Percentiles rank a stretch among this genome's conserved stretches.
These are phyloP conservation scores for Ophiodon elongatus DNA, from an alignment of 2,113 vertebrate genomes.

Conservation along the genomic window DNA sequence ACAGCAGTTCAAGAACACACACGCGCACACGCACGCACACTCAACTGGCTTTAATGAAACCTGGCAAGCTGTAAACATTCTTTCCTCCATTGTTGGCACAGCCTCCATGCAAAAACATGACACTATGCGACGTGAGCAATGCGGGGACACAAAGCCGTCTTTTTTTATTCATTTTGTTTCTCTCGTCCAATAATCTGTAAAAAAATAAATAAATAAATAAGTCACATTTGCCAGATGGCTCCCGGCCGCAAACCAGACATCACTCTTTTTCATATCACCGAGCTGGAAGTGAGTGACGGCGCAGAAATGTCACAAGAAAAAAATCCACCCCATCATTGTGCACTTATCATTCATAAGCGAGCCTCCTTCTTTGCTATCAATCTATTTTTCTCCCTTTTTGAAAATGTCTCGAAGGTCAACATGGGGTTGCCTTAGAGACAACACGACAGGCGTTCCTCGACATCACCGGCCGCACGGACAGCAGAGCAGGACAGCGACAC, in stretches of 20 bases:
- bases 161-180: neutral
- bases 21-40: neutral
- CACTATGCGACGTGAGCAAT: slow-evolving; percentile 14
- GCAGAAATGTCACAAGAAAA: neutral
- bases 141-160: slow-evolving; percentile 5
- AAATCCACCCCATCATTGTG: neutral
- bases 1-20: neutral
- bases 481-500: neutral
- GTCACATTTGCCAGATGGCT: slow-evolving; percentile 50
- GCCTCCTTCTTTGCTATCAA: neutral
- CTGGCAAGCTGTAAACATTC: neutral
- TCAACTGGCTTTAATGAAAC: neutral
- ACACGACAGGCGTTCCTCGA: neutral
- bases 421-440: neutral
- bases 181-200: slow-evolving; percentile 31
- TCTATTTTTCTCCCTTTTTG: neutral
- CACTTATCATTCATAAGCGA: neutral
- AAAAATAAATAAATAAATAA: slow-evolving; percentile 15
- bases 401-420: neutral
- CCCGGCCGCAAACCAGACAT: slow-evolving; percentile 28
- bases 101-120: neutral
- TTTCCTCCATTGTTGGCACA: neutral
- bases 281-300: neutral
- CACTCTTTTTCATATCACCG: neutral
- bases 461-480: neutral